These are phyloP conservation scores for Pluvianellus socialis DNA, from an alignment of 2,113 vertebrate species.

Conservation along the genomic window DNA sequence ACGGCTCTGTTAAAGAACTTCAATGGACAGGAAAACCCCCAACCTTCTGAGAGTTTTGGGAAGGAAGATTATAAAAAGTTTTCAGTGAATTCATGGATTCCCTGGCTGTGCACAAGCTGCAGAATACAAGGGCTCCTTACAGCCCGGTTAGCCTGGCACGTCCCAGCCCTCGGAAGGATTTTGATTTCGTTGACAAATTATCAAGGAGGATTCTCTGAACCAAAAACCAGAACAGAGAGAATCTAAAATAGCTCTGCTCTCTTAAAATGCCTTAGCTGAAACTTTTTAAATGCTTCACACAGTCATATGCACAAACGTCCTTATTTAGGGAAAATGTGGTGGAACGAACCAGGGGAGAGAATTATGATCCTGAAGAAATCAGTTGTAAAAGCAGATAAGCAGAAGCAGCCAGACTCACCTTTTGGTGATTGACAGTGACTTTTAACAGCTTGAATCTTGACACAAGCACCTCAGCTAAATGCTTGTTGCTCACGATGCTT, in stretches of 20 bases:
- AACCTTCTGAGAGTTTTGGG: neutral
- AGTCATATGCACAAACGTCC: neutral
- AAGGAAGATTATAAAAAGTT: neutral
- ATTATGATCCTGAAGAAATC: neutral
- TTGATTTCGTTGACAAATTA: slow-evolving; percentile 11
- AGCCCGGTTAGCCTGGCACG: neutral
- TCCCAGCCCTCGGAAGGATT: neutral
- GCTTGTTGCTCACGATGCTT: neutral
- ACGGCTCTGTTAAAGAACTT: slow-evolving; percentile 3
- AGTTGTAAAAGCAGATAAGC: slow-evolving; percentile 20
- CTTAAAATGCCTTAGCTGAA: neutral
- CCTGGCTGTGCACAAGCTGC: neutral
- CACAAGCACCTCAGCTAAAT: slow-evolving; percentile 23
- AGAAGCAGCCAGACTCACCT: slow-evolving; percentile 11
- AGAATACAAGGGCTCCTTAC: neutral
- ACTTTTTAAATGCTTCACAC: neutral
- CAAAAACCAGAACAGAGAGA: slow-evolving; percentile 21
- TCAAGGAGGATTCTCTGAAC: slow-evolving; percentile 9
- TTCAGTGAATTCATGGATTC: neutral
- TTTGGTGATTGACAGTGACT: slow-evolving; percentile 51
- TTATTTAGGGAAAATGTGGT: neutral
- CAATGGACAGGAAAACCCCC: neutral
- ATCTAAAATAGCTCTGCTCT: neutral
- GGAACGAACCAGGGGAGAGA: neutral
- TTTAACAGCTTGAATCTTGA: slow-evolving; percentile 40